A percentile compares a stretch with the other conserved stretches of the same genome.
Evolutionary conservation across 1,140 invertebrate genomes (phyloP).

Genomic region (Meloidogyne chitwoodi): DNA sequence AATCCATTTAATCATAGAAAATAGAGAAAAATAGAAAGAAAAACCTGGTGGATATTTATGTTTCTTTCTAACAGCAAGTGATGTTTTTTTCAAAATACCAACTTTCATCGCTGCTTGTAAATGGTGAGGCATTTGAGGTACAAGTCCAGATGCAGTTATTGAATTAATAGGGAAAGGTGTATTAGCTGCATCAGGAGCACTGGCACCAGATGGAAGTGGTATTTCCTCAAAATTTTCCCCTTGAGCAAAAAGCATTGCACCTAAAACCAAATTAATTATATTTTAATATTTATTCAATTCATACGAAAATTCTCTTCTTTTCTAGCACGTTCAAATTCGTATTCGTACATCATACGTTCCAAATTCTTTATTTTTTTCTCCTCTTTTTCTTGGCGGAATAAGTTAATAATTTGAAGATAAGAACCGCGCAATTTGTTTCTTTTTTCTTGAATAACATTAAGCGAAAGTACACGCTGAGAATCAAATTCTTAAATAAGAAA

Average conservation of each 20-base stretch:
- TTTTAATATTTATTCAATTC: neutral
- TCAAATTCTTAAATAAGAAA: conserved; percentile 40
- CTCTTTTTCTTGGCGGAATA: conserved; percentile 40
- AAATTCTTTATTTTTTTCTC: conserved; percentile 33
- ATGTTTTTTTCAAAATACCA: conserved; percentile 38
- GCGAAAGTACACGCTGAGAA: conserved; percentile 32
- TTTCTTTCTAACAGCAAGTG: conserved; percentile 6
- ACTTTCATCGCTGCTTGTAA: conserved; percentile 23
- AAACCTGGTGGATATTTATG: conserved; percentile 40
- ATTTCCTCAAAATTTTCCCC: conserved; percentile 62
- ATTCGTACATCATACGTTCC: conserved; percentile 39
- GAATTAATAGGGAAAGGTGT: conserved; percentile 29
- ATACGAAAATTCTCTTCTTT: conserved; percentile 42
- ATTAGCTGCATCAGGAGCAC: conserved; percentile 39
- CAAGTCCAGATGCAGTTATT: neutral
- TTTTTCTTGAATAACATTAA: conserved; percentile 46
- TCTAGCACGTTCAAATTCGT: conserved; percentile 39
- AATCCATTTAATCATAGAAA: neutral
- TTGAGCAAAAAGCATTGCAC: conserved; percentile 63
- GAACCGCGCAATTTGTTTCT: conserved; percentile 34
- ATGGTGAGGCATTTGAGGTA: conserved; percentile 22
- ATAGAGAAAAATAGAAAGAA: neutral
- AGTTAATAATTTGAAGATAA: conserved; percentile 37
- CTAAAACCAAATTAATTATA: conserved; percentile 47
- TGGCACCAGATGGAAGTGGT: conserved; percentile 60